Evolutionary conservation across 2,797 vertebrate species (phyloP), one percentile per base, ranked within the genome.

Genomic region (Galago senegalensis): DNA sequence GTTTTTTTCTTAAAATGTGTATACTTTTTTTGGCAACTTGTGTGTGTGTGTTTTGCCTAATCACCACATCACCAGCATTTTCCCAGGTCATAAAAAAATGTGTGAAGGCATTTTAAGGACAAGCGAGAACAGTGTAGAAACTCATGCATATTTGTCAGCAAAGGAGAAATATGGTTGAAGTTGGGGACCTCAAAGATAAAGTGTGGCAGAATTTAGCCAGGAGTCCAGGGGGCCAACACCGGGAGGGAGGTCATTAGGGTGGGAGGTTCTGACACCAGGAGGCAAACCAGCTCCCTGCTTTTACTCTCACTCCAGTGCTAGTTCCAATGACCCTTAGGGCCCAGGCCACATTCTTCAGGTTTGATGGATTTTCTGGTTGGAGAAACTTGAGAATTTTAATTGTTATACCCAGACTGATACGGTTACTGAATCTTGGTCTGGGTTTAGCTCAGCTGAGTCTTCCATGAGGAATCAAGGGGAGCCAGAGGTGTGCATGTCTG

Each of bases 351-450:
- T 91, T 93, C 53, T 93, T 89, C 7, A 85, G 72, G 53, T 67
- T n/a, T 1, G 4, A 25, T 87, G 63, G 72, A 49, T 89, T 93
- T 94, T 93, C 70, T 89, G 49, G 76, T 67, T 96, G 61, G 88
- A 93, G 88, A 82, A 91, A 77, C 27, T 29, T n/a, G 37, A 94
- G 63, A 67, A 91, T 93, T 87, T 91, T 83, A 91, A 88, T 27
- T 82, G 53, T 60, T 80, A 43, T 43, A 73, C 67, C 40, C 58
- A 84, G 76, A 91, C 37, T 0, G 2, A 58, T n/a, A 40, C 43
- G 65, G 37, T 21, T 67, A n/a, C 46, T 40, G n/a, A 83, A 75
- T 0, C 0, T 14, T 58, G 58, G n/a, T 37, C 56, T 79, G 91
- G 87, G 49, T 56, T 67, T 73, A 88, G 37, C 75, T 87, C 81